Conservation (phyloP, 2,113 vertebrate species). For the Regulus satrapa region DNA sequence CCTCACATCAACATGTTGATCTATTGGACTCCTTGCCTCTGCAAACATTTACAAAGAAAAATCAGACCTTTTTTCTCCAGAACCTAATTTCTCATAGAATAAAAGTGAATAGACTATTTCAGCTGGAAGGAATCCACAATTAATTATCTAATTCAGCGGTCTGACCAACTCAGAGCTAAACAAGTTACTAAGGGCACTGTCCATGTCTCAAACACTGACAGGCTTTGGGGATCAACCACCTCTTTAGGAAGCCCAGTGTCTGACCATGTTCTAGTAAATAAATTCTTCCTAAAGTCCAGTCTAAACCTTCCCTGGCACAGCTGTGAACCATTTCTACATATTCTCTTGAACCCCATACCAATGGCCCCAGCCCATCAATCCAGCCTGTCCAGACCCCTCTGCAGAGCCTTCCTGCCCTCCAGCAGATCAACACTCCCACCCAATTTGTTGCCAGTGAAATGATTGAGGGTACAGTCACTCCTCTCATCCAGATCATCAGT, state of each 20-base stretch:
- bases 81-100: background rate
- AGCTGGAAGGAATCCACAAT: background rate
- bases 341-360: background rate
- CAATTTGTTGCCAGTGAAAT: background rate
- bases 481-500: background rate
- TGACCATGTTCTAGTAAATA: background rate
- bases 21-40: background rate
- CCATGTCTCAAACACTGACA: background rate
- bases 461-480: background rate
- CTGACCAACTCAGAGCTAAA: background rate
- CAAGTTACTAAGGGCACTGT: background rate
- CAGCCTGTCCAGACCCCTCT: background rate
- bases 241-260: background rate
- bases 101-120: background rate
- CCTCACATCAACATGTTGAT: background rate
- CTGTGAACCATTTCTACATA: background rate
- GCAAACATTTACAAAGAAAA: background rate
- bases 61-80: background rate
- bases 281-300: background rate
- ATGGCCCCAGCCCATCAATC: fast-evolving
- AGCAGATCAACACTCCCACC: background rate
- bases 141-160: background rate
- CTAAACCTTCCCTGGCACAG: background rate
- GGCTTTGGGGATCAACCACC: background rate
- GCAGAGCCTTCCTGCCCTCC: background rate